These are phyloP conservation scores for Metallyticus violacea DNA, from an alignment of 2,888 invertebrate species.

Conservation along the genomic window DNA sequence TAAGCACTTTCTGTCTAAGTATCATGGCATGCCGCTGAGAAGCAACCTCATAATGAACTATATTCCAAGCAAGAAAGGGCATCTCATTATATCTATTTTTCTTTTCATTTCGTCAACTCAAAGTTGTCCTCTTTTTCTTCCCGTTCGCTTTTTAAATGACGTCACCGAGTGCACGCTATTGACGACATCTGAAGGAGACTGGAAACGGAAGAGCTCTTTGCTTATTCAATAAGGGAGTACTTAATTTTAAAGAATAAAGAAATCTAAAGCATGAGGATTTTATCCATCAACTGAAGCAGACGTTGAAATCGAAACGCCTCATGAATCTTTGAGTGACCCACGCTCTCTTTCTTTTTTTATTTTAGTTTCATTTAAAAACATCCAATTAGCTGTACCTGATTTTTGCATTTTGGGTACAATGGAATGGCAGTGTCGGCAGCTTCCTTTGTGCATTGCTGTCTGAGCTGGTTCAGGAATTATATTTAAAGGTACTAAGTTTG, in stretches of 20 bases:
- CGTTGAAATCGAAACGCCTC: too few relatives aligned
- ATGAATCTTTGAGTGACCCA: too few relatives aligned
- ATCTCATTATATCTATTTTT: not conserved
- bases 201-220: not conserved
- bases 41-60: not conserved
- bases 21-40: too few relatives aligned
- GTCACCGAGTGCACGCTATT: not conserved
- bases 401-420: too few relatives aligned
- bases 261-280: not conserved
- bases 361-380: too few relatives aligned
- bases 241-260: not conserved
- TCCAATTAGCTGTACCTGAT: too few relatives aligned
- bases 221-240: not conserved
- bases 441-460: too few relatives aligned
- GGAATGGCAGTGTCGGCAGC: too few relatives aligned
- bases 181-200: not conserved
- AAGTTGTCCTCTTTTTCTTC: not conserved
- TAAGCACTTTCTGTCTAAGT: too few relatives aligned
- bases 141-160: not conserved
- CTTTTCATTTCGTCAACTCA: not conserved
- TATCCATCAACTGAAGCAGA: not conserved
- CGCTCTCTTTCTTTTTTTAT: too few relatives aligned
- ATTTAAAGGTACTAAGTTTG: too few relatives aligned
- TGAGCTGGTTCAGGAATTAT: too few relatives aligned
- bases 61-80: not conserved